Conservation (phyloP, 2,797 vertebrate genomes). For the Phylloscopus collybita region DNA sequence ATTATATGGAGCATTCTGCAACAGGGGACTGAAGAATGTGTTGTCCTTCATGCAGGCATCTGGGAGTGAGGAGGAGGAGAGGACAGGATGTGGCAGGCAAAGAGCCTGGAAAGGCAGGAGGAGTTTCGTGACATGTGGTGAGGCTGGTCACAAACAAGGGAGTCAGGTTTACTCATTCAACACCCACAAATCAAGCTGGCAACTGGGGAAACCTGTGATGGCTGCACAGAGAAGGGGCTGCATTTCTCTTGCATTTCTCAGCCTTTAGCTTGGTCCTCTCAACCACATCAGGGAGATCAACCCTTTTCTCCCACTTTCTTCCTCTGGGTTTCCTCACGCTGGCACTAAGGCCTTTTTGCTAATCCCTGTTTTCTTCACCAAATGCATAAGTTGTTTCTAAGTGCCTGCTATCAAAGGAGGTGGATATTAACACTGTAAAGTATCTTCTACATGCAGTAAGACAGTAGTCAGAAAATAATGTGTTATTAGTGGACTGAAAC, state of each 20-base stretch:
- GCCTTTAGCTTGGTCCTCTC: neutral
- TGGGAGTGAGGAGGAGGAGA: neutral
- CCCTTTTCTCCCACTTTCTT: neutral
- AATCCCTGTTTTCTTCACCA: neutral
- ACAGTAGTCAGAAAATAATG: neutral
- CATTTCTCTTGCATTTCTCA: neutral
- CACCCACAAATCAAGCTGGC: neutral
- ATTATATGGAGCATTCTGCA: neutral
- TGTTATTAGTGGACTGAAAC: neutral
- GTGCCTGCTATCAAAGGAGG: neutral
- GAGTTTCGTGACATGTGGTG: neutral
- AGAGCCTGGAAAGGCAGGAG: neutral
- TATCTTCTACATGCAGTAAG: neutral
- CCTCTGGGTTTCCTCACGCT: neutral
- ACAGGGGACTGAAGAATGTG: neutral
- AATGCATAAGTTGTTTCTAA: neutral
- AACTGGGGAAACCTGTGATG: neutral
- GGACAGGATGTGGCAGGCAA: neutral
- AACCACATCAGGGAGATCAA: neutral
- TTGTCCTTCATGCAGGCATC: neutral
- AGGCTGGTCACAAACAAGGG: neutral
- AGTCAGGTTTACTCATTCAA: neutral
- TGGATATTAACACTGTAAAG: neutral
- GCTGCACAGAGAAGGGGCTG: neutral
- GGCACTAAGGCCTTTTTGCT: neutral